A percentile compares a stretch with the other conserved stretches of the same genome.
Conservation (phyloP, 2,888 invertebrate genomes). For the Endotricha flammealis region DNA sequence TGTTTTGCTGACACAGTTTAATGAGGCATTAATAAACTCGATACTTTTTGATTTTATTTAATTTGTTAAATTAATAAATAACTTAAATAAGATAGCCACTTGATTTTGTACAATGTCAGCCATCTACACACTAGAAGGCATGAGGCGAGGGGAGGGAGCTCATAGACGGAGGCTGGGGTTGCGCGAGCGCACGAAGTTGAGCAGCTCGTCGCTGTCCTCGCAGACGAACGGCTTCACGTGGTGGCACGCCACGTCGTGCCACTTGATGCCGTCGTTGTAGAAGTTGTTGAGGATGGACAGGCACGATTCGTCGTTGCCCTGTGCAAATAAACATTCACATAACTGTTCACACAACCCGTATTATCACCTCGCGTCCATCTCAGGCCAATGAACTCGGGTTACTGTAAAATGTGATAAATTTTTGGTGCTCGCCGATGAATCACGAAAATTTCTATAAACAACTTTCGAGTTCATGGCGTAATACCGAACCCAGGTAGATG, state of each 20-base stretch:
- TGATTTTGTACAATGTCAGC: slow-evolving; percentile 72
- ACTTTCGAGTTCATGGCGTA: slow-evolving; percentile 32
- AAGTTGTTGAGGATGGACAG: slow-evolving; percentile 93
- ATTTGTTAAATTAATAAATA: slow-evolving; percentile 57
- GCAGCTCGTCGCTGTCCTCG: slow-evolving; percentile 92
- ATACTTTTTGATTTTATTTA: slow-evolving; percentile 25
- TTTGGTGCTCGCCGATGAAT: slow-evolving; percentile 19
- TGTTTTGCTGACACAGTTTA: slow-evolving; percentile 17
- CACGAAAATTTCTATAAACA: slow-evolving; percentile 31
- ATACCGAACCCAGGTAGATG: slow-evolving; percentile 23
- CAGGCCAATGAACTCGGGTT: slow-evolving; percentile 1
- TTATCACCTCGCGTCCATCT: not conserved
- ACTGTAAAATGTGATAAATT: slow-evolving; percentile 12
- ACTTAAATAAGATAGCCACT: slow-evolving; percentile 64
- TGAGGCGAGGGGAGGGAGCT: slow-evolving; percentile 23
- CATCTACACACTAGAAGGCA: slow-evolving; percentile 51
- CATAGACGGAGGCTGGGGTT: slow-evolving; percentile 91
- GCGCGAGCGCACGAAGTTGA: slow-evolving; percentile 93
- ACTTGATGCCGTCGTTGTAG: slow-evolving; percentile 92
- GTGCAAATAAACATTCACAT: slow-evolving; percentile 20
- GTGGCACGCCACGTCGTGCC: slow-evolving; percentile 93
- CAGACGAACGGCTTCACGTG: slow-evolving; percentile 93
- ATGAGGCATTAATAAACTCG: slow-evolving; percentile 9
- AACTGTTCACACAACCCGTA: slow-evolving; percentile 2
- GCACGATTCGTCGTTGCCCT: slow-evolving; percentile 95